A percentile compares a stretch with the other conserved stretches of the same genome.
These are phyloP conservation scores for Pissodes strobi DNA, from an alignment of 1,140 invertebrate genomes.

Conservation along the genomic window DNA sequence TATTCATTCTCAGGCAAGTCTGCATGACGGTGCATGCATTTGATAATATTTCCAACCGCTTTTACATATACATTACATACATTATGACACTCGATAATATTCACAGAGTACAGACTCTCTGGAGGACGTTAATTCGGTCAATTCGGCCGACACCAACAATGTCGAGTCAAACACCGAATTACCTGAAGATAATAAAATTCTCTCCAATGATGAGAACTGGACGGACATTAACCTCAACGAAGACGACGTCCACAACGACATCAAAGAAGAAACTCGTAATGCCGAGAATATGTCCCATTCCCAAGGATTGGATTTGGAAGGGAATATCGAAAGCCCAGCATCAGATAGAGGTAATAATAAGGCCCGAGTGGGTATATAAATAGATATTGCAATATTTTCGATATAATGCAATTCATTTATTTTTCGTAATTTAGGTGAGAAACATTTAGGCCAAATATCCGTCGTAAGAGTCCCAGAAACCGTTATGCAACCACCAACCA, in stretches of 20 bases:
- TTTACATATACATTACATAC: no score
- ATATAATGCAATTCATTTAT: neutral
- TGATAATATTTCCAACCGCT: no score
- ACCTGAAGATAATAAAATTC: constrained; percentile 67
- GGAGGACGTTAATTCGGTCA: constrained; percentile 71
- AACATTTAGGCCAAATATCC: constrained; percentile 72
- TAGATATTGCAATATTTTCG: neutral
- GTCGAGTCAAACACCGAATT: constrained; percentile 68
- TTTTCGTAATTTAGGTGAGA: constrained; percentile 59
- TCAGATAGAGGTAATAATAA: constrained; percentile 65
- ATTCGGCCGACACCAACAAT: constrained; percentile 70
- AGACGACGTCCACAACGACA: constrained; percentile 63
- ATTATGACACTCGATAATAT: no score
- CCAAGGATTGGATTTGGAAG: constrained; percentile 58
- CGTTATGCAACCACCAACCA: constrained; percentile 56
- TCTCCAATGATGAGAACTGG: constrained; percentile 80
- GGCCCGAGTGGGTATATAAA: no score
- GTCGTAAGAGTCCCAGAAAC: constrained; percentile 70
- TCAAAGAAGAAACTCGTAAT: constrained; percentile 68
- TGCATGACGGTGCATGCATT: no score
- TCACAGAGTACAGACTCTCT: constrained; percentile 77
- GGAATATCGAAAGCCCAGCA: constrained; percentile 53
- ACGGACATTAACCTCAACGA: constrained; percentile 91
- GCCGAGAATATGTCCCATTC: constrained; percentile 62
- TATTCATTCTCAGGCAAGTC: no score